A percentile compares a stretch with the other conserved stretches of the same genome.
phyloP scores from a whole-genome alignment of 1,140 invertebrate genomes.

The Megathymus violae region DNA sequence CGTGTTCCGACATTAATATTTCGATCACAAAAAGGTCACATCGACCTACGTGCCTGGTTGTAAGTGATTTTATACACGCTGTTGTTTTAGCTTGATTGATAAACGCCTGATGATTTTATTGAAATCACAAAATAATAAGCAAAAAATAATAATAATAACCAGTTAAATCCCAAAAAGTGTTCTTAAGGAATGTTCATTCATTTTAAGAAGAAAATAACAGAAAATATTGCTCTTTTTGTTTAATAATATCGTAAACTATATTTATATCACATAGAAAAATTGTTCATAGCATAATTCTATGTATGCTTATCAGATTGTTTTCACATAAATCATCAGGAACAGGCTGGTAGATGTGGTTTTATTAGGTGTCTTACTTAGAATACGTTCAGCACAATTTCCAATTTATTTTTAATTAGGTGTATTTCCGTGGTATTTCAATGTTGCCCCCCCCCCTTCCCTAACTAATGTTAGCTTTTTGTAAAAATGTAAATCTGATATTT shows the following conservation, averaged over 20 bases:
- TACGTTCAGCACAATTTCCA: slow-evolving; percentile 20
- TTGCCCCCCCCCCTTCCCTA: slow-evolving; percentile 24
- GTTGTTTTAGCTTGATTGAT: not conserved
- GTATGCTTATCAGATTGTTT: not conserved
- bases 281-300: not conserved
- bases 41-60: not conserved
- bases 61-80: no score
- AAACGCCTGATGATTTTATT: not conserved
- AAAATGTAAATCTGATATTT: slow-evolving; percentile 78
- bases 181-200: no score
- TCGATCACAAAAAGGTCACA: not conserved
- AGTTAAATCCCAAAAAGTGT: no score
- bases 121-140: not conserved
- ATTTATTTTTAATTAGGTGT: slow-evolving; percentile 15
- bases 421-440: slow-evolving; percentile 29
- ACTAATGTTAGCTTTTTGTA: slow-evolving; percentile 62
- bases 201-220: no score
- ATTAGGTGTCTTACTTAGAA: not conserved
- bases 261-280: no score
- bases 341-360: slow-evolving; percentile 4
- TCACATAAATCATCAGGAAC: not conserved
- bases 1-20: not conserved
- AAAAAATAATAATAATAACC: no score
- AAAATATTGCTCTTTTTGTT: no score
- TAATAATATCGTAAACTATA: no score